Evolutionary conservation across 1,140 invertebrate genomes (phyloP).

Genomic region (Leptinotarsa defecta): DNA sequence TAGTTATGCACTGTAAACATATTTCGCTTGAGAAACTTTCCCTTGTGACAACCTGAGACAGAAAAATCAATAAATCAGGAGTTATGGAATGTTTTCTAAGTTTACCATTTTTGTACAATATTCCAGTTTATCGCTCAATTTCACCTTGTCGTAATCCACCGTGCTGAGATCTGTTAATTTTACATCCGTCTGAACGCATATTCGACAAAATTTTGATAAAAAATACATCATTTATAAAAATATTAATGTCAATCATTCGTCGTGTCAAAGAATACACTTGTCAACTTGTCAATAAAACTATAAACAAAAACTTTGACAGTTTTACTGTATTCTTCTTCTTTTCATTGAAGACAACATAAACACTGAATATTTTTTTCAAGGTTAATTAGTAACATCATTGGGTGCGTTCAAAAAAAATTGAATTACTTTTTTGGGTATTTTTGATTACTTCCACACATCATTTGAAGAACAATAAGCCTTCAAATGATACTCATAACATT

Average conservation of each 20-base stretch:
- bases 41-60: constrained; percentile 46
- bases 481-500: too few species aligned
- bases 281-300: constrained; percentile 20
- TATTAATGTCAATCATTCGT: constrained; percentile 53
- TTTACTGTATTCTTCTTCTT: neutral
- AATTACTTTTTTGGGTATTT: too few species aligned
- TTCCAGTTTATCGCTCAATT: constrained; percentile 52
- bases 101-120: constrained; percentile 53
- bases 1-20: constrained; percentile 49
- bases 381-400: too few species aligned
- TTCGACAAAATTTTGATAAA: constrained; percentile 52
- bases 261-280: constrained; percentile 50
- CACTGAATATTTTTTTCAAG: too few species aligned
- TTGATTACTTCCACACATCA: too few species aligned
- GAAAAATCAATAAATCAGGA: constrained; percentile 53
- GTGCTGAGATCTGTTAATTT: constrained; percentile 49
- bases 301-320: constrained; percentile 45
- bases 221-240: constrained; percentile 50
- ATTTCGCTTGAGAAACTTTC: constrained; percentile 50
- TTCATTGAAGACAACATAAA: neutral
- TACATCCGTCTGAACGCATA: constrained; percentile 49
- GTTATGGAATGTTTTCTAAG: constrained; percentile 38
- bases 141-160: constrained; percentile 49
- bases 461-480: too few species aligned
- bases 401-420: too few species aligned